phyloP scores from a whole-genome alignment of 2,888 invertebrate genomes.

The Aleiodes leptofemur region DNA sequence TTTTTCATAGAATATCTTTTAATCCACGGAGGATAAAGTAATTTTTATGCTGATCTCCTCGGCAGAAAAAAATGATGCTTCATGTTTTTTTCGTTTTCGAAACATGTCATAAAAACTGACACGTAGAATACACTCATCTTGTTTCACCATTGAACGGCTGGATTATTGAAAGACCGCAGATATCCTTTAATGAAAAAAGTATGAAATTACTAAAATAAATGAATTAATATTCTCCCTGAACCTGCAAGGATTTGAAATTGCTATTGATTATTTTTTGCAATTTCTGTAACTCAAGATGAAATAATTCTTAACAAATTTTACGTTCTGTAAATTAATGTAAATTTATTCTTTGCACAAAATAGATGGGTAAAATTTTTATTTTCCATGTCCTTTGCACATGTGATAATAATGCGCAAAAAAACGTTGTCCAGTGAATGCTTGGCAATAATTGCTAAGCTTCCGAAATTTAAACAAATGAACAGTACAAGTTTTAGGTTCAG shows the following conservation, averaged over 20 bases:
- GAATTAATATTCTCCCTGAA: constrained; percentile 35
- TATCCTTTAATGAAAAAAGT: background rate
- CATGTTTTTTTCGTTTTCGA: no score
- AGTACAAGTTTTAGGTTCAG: constrained; percentile 66
- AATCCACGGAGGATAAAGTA: no score
- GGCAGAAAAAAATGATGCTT: no score
- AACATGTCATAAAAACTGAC: no score
- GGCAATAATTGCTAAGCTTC: constrained; percentile 43
- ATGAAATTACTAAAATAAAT: background rate
- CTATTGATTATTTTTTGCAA: background rate
- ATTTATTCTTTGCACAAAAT: constrained; percentile 16
- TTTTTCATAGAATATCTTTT: no score
- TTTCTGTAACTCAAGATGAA: no score
- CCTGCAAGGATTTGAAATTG: background rate
- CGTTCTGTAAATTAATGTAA: constrained; percentile 2
- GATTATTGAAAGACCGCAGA: background rate
- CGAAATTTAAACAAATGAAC: constrained; percentile 22
- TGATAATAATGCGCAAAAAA: background rate
- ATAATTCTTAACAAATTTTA: no score
- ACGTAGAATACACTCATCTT: no score
- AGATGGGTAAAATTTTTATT: background rate
- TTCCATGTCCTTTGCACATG: background rate
- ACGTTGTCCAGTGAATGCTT: constrained; percentile 11
- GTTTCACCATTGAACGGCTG: no score
- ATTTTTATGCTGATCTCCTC: no score